Evolutionary conservation across 1,140 invertebrate species (phyloP), one percentile per base, ranked within the genome.

Genomic region (Heliothis virescens): DNA sequence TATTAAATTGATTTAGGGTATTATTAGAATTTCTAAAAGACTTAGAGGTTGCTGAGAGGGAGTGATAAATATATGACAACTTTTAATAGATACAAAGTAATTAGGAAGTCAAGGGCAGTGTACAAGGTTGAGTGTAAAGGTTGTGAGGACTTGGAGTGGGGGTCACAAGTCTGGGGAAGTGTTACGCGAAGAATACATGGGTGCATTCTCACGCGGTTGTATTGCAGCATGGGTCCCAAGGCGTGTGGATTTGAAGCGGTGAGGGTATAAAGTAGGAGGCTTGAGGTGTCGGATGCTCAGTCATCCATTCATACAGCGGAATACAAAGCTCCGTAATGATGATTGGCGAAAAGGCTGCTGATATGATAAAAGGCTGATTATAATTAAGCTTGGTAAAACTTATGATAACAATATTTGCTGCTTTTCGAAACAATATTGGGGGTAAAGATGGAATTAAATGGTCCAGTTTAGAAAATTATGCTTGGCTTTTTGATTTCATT

Each of bases 171-270:
- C 87, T 98, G n/a, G n/a, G 97, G 96, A 95, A 95, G 26, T 98
- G 98, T 90, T 96, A 96, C 71, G 95, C 95, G 0, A 90, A 95
- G 26, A 95, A 96, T 81, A 95, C 96, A 11, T 97, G 97, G 0
- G 96, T 97, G 0, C 97, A 98, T 52, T 97, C 98, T 80, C 98
- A 98, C 81, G 97, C 97, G 93, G 97, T 96, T 0, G 98, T 10
- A 97, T 0, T 97, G 97, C 41, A 97, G 97, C 89, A 99, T 98
- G 98, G 98, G 98, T 0, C 96, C 96, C 0, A 77, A 87, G 94
- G 86, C 0, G 97, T 97, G 96, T 97, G 0, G 96, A 98, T n/a
- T n/a, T 89, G 95, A 96, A 0, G 88, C 95, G 57, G 90, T 98
- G 0, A 95, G 95, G 21, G 97, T 98, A 96, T 84, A 96, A 97